Evolutionary conservation across 1,140 invertebrate genomes (phyloP).

Genomic region (Drosophila triauraria): DNA sequence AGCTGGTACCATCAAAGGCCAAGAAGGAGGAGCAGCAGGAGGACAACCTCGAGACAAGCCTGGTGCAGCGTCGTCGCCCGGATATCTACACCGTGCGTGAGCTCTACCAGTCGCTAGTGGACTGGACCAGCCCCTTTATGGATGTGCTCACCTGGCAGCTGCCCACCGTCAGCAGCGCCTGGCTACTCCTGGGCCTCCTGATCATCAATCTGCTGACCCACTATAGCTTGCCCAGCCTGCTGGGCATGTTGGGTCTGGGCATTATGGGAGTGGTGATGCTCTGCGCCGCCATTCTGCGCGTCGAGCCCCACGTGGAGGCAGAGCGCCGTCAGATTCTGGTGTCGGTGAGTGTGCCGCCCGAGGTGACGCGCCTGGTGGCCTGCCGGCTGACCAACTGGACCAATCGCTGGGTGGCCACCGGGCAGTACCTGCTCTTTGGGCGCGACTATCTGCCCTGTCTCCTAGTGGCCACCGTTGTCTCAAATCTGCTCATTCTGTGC

Average conservation of each 20-base stretch:
- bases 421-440: conserved; percentile 10
- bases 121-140: neutral
- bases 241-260: neutral
- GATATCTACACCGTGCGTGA: neutral
- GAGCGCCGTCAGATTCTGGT: too few species aligned
- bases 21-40: neutral
- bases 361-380: neutral
- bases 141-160: conserved; percentile 2
- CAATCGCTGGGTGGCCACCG: conserved; percentile 29
- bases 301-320: neutral
- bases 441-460: neutral
- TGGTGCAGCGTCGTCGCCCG: neutral
- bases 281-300: neutral
- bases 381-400: neutral
- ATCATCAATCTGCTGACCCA: neutral
- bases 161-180: neutral
- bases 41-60: too few species aligned
- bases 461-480: neutral
- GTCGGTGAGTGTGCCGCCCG: neutral
- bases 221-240: neutral
- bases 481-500: neutral
- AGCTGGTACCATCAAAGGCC: too few species aligned
- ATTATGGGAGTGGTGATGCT: neutral
- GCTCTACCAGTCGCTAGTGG: neutral
- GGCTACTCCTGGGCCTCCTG: neutral